Evolutionary conservation across 2,888 invertebrate genomes (phyloP), one percentile per base, ranked within the genome.

Genomic region (Chelonus formosanus): DNA sequence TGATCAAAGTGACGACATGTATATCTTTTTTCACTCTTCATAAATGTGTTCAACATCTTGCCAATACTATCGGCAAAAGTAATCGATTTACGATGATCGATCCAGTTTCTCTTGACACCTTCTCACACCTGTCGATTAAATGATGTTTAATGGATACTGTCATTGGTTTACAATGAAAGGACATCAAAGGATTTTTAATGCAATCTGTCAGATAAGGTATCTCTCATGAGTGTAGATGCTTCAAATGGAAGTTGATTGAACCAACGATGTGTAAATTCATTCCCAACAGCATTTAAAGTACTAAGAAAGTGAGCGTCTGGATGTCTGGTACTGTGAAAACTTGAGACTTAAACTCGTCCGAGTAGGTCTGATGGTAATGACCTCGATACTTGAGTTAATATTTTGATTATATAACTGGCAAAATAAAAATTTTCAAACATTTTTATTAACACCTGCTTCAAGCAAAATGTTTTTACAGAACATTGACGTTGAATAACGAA

Each of bases 341-440:
- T 59, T 34, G 34, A 20, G 50, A 57, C 48, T 48, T 43, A 50
- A 59, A 59, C 59, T 50, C 48, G 59, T 59, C 50, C 43, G 59
- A 50, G 59, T 59, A 50, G 59, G 59, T 50, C 50, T 61, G n/a
- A 47, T 20, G 61, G 44, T 61, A 61, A 61, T 61, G 53, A 53
- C 61, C 52, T 53, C 44, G 53, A 43, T 52, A 52, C 52, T 32
- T 10, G 10, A 34, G 34, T 52, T 32, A 59, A 59, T 59, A 59
- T 59, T 59, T 50, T 50, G 40, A 59, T 59, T 48, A 50, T 59
- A 50, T 59, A 50, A 59, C 40, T 20, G 5, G n/a, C 5, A 44
- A 8, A 47, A 34, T 7, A n/a, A 10, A 32, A 36, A 32, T 3
- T 47, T 5, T 4, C 4, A 34, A n/a, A 45, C 7, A 47, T 10